Evolutionary conservation across 2,113 vertebrate genomes (phyloP).

Genomic region (Onychostoma macrolepis): DNA sequence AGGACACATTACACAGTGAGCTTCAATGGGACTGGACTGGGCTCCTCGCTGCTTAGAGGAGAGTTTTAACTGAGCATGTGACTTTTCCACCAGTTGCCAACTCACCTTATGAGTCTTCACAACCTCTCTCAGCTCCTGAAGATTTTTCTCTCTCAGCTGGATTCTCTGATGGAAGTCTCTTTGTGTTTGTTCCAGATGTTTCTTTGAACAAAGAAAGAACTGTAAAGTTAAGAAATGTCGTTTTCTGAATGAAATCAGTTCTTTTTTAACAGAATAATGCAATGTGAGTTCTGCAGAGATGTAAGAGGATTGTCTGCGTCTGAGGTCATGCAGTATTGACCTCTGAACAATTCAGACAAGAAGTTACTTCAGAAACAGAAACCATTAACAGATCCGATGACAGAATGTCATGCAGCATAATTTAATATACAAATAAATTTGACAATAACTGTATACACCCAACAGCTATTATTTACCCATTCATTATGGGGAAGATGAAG

Average conservation of each 20-base stretch:
- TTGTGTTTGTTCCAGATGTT: conserved; percentile 1
- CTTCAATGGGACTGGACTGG: not conserved
- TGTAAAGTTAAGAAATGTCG: not conserved
- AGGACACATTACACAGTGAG: not conserved
- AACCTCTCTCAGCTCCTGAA: conserved; percentile 10
- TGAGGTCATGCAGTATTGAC: not conserved
- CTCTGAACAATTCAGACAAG: no score
- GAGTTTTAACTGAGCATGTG: not conserved
- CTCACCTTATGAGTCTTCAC: conserved; percentile 22
- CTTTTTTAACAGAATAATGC: not conserved
- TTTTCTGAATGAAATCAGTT: not conserved
- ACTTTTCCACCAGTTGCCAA: not conserved
- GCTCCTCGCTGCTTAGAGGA: not conserved
- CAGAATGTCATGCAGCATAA: no score
- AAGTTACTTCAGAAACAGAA: no score
- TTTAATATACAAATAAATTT: no score
- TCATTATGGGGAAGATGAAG: not conserved
- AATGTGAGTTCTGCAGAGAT: not conserved
- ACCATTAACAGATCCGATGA: no score
- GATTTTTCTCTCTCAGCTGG: not conserved
- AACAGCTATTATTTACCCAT: not conserved
- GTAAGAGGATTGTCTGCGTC: not conserved
- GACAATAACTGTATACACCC: no score
- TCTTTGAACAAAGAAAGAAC: not conserved
- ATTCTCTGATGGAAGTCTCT: conserved; percentile 5